Conservation (phyloP, 2,797 vertebrate species). For the Ceryle rudis region DNA sequence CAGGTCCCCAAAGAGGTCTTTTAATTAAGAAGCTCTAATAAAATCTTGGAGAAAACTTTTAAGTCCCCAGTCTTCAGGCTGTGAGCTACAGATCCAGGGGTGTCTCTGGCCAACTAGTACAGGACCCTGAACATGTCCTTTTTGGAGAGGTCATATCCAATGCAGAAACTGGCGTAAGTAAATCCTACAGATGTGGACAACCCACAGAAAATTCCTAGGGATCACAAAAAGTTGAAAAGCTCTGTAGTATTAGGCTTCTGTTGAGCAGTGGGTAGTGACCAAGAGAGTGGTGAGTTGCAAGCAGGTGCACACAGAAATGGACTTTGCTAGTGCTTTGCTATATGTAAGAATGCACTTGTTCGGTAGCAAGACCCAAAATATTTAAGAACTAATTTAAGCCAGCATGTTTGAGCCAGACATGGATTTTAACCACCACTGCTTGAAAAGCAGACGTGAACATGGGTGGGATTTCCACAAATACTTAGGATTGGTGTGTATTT, state of each 20-base stretch:
- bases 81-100: not conserved
- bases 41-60: conserved; percentile 21
- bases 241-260: not conserved
- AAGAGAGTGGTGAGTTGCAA: not conserved
- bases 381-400: not conserved
- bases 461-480: not conserved
- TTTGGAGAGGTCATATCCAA: not conserved
- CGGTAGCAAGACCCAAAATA: not conserved
- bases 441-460: not conserved
- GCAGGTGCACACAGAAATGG: not conserved
- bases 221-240: not conserved
- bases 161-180: not conserved
- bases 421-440: not conserved
- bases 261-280: not conserved
- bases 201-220: not conserved
- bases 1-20: conserved; percentile 51
- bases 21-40: conserved; percentile 65
- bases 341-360: not conserved
- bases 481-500: not conserved
- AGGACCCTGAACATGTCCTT: not conserved
- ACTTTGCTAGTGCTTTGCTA: not conserved
- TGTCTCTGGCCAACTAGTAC: not conserved
- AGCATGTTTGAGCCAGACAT: not conserved
- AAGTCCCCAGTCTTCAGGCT: not conserved
- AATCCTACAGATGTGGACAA: not conserved